Evolutionary conservation across 2,113 vertebrate genomes (phyloP).

Genomic region (Tragelaphus strepsiceros): DNA sequence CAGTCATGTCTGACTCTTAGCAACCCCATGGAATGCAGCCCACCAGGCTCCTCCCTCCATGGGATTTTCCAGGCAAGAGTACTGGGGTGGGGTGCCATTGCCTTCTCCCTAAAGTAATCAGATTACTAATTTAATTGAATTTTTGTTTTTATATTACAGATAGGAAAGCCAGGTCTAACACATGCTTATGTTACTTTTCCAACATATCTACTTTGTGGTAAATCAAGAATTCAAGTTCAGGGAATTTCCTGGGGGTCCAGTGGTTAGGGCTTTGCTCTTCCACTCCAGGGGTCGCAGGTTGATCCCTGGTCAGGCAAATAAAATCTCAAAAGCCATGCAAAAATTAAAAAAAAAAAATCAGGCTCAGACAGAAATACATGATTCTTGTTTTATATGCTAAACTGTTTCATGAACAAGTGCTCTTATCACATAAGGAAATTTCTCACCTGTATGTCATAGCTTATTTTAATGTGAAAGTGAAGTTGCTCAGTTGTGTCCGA

Average conservation of each 20-base stretch:
- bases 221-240: neutral
- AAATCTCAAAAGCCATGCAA: neutral
- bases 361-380: neutral
- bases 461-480: neutral
- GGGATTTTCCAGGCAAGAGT: too few species aligned
- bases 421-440: neutral
- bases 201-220: neutral
- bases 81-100: too few species aligned
- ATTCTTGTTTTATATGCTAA: neutral
- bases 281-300: neutral
- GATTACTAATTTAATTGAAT: neutral
- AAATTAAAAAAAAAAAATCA: neutral
- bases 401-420: neutral
- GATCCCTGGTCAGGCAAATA: neutral
- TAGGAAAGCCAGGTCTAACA: neutral
- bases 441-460: neutral
- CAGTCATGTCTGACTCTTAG: too few species aligned
- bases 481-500: too few species aligned
- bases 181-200: neutral
- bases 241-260: neutral
- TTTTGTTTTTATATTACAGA: neutral
- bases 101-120: neutral
- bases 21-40: too few species aligned
- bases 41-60: too few species aligned
- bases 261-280: neutral